Evolutionary conservation across 2,888 invertebrate genomes (phyloP).

Genomic region (Chymomyza caudatula): DNA sequence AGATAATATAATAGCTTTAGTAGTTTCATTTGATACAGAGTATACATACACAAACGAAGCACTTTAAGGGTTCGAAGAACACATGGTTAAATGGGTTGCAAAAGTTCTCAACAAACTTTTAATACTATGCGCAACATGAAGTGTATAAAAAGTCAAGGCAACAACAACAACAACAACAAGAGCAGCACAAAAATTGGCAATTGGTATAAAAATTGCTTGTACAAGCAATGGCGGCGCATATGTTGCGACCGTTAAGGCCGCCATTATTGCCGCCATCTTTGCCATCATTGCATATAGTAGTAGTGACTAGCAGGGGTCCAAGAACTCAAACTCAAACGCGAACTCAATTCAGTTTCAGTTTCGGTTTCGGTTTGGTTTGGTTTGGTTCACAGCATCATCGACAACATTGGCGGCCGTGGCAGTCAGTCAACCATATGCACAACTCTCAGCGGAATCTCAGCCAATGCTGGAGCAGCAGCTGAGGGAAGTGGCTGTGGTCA

Average conservation of each 20-base stretch:
- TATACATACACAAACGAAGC: too few relatives aligned
- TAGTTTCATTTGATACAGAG: too few relatives aligned
- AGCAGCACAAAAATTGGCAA: slow-evolving; percentile 56
- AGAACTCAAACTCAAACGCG: neutral
- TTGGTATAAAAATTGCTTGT: slow-evolving; percentile 62
- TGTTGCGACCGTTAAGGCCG: slow-evolving; percentile 32
- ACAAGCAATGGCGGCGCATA: slow-evolving; percentile 48
- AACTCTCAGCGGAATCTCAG: slow-evolving; percentile 54
- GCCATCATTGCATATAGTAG: neutral
- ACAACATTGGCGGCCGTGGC: slow-evolving; percentile 16
- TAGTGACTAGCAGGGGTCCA: neutral
- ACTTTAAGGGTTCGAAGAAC: neutral
- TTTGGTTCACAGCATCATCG: neutral
- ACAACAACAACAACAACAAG: slow-evolving; percentile 18
- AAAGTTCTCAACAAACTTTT: neutral
- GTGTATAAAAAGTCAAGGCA: slow-evolving; percentile 25
- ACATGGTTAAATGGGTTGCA: neutral
- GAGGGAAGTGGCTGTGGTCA: slow-evolving; percentile 57
- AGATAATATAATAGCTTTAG: too few relatives aligned
- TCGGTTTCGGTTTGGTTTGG: neutral
- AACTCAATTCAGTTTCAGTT: neutral
- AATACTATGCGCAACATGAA: neutral
- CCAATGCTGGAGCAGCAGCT: neutral
- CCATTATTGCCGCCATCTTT: neutral
- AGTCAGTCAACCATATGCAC: slow-evolving; percentile 63